These are phyloP conservation scores for Drosophila paulistorum DNA, from an alignment of 1,140 invertebrate genomes.

Conservation along the genomic window DNA sequence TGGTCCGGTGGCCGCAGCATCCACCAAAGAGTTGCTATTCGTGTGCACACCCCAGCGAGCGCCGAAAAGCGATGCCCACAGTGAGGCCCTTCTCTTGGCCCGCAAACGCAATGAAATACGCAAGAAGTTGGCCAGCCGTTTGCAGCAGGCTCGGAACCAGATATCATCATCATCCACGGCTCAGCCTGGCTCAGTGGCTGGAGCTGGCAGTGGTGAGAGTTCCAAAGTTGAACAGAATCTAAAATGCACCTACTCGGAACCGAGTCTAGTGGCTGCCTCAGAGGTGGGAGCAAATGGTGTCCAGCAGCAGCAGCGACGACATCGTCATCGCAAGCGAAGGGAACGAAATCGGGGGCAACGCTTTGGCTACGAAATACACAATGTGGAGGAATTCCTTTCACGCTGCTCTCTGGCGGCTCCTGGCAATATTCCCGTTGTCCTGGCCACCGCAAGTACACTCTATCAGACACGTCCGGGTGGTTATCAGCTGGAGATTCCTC, in stretches of 20 bases:
- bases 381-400: constrained; percentile 89
- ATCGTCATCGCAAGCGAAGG: constrained; percentile 84
- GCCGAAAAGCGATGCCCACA: constrained; percentile 59
- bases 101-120: constrained; percentile 78
- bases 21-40: constrained; percentile 79
- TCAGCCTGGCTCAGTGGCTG: constrained; percentile 15
- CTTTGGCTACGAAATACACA: constrained; percentile 90
- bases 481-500: constrained; percentile 87
- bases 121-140: constrained; percentile 58
- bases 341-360: constrained; percentile 84
- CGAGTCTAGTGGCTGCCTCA: constrained; percentile 75
- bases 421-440: constrained; percentile 91
- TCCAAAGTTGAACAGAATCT: constrained; percentile 43
- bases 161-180: constrained; percentile 25
- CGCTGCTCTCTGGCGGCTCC: constrained; percentile 85
- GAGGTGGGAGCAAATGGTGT: constrained; percentile 47
- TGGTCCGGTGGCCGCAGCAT: constrained; percentile 63
- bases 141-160: constrained; percentile 60
- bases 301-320: constrained; percentile 53
- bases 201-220: constrained; percentile 2
- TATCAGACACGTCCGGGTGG: constrained; percentile 89
- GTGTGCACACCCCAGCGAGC: constrained; percentile 76
- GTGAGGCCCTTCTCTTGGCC: constrained; percentile 67
- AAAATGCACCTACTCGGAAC: constrained; percentile 79
- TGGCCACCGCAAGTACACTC: constrained; percentile 89